Base-by-base conservation (phyloP, 1,140 invertebrate genomes). In the Drosophila lacertosa region DNA sequence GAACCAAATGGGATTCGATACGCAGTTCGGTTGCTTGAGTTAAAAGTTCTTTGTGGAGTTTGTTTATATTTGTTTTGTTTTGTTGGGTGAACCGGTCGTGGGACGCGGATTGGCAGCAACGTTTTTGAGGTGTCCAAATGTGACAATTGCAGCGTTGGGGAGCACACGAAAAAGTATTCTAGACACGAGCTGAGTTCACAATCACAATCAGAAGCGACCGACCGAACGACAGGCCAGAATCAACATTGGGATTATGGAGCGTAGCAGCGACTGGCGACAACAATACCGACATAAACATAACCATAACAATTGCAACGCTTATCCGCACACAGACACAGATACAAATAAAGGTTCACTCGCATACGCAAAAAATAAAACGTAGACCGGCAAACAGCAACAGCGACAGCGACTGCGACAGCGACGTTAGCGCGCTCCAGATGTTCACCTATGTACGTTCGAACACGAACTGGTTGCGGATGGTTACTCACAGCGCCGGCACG, bases 361-460 rank as follows among this genome's bases (percentile, higher is more conserved):
- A n/a, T n/a, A n/a, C n/a, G n/a, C n/a, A n/a, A n/a, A n/a, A n/a
- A n/a, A n/a, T n/a, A n/a, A n/a, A n/a, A n/a, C n/a, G n/a, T n/a
- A n/a, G n/a, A n/a, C n/a, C n/a, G n/a, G n/a, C n/a, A n/a, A n/a
- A 9, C 20, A 4, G 20, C 20, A 2, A 22, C 20, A 4, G 20
- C 20, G 2, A 22, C 20, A 22, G 20, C 20, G 20, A 68, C 48
- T 16, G 35, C 37, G 39, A 66, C 51, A 24, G 15, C 58, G 55
- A 51, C 37, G 55, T 37, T 55, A 74, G 51, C 45, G 59, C 82
- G 79, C 77, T 75, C 59, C 65, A 81, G 73, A 77, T 78, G 79
- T 84, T 83, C 82, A 84, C 81, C 77, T 81, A 70, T 63, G 70
- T 81, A 86, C 82, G 82, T 82, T 89, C 79, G 78, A 82, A 78